These are phyloP conservation scores for Podabrus alpinus DNA, from an alignment of 2,888 invertebrate genomes.

Conservation along the genomic window DNA sequence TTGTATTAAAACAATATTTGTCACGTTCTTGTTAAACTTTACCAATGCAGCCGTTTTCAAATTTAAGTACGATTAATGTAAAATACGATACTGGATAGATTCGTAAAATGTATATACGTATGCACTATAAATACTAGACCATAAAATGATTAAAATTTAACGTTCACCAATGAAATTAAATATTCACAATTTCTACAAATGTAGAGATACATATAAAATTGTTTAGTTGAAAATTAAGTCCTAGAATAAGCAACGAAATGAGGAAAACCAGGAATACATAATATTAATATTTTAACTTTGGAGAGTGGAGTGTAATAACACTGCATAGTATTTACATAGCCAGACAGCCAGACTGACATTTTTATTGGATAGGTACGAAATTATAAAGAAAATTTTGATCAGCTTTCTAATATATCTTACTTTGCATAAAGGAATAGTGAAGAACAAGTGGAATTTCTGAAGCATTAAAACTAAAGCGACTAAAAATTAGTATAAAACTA, in stretches of 20 bases:
- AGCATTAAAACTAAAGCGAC: not conserved
- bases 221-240: not conserved
- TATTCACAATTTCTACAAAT: not conserved
- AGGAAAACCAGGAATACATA: not conserved
- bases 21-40: not conserved
- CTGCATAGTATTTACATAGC: no score
- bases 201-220: not conserved
- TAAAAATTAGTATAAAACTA: not conserved
- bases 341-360: no score
- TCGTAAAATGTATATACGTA: not conserved
- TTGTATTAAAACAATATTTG: conserved; percentile 1
- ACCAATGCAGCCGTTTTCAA: not conserved
- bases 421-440: no score
- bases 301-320: no score
- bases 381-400: no score
- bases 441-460: not conserved
- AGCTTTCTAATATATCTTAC: no score
- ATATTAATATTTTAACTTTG: not conserved
- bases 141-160: not conserved
- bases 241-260: not conserved
- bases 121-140: not conserved
- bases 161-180: not conserved
- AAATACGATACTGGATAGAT: not conserved
- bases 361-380: no score
- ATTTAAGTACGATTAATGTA: not conserved